A percentile compares a stretch with the other conserved stretches of the same genome.
Conservation (phyloP, 2,888 invertebrate genomes). For the Chrysopilus asiliformis region DNA sequence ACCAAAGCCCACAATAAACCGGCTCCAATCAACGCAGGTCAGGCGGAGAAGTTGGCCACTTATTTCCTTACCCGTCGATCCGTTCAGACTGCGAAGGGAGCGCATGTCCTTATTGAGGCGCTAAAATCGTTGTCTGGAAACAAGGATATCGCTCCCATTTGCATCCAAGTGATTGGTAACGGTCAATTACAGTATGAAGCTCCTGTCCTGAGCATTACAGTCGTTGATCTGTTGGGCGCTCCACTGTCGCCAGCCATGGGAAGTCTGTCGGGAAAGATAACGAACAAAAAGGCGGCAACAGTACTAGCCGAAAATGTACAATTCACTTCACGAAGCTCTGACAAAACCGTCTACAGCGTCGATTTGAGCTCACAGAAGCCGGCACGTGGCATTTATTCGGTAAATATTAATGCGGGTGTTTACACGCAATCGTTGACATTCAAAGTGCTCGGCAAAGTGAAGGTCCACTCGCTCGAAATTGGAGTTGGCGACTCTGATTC, state of each 20-base stretch:
- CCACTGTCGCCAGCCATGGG: slow-evolving; percentile 38
- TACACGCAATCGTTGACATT: slow-evolving; percentile 46
- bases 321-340: slow-evolving; percentile 54
- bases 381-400: slow-evolving; percentile 72
- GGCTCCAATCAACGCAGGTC: slow-evolving; percentile 58
- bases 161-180: slow-evolving; percentile 64
- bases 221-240: slow-evolving; percentile 63
- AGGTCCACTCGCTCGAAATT: slow-evolving; percentile 65
- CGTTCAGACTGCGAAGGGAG: slow-evolving; percentile 75
- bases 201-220: slow-evolving; percentile 56
- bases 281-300: slow-evolving; percentile 41
- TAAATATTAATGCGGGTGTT: slow-evolving; percentile 57
- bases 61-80: slow-evolving; percentile 83
- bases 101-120: slow-evolving; percentile 66
- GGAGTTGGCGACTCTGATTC: slow-evolving; percentile 86
- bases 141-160: slow-evolving; percentile 68
- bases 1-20: slow-evolving; percentile 48
- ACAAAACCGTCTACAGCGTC: slow-evolving; percentile 57
- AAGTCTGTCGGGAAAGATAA: slow-evolving; percentile 25
- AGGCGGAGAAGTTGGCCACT: slow-evolving; percentile 77
- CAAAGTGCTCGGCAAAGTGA: slow-evolving; percentile 64
- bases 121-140: slow-evolving; percentile 49
- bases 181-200: slow-evolving; percentile 62
- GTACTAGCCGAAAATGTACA: slow-evolving; percentile 42
- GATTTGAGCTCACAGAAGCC: slow-evolving; percentile 66